Conservation (phyloP, 2,888 invertebrate genomes). For the Acronicta leporina region DNA sequence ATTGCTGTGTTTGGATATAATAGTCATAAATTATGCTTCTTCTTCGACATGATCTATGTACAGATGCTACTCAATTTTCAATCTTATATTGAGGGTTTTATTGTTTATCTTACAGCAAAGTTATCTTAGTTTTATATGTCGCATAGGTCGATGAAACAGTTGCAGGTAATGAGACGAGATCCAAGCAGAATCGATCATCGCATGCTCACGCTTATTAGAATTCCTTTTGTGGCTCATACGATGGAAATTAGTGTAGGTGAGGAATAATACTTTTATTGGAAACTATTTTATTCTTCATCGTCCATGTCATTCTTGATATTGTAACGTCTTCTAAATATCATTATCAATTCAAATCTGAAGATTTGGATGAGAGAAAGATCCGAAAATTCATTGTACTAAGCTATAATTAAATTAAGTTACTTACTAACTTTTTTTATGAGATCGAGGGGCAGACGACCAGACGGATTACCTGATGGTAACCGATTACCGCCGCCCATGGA, state of each 20-base stretch:
- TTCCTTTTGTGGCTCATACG: constrained; percentile 50
- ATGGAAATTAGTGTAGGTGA: constrained; percentile 49
- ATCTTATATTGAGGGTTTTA: background rate
- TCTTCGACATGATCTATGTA: constrained; percentile 22
- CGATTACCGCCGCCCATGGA: too few relatives aligned
- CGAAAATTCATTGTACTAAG: too few relatives aligned
- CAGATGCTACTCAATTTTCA: constrained; percentile 26
- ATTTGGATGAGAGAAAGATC: too few relatives aligned
- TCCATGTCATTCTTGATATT: background rate
- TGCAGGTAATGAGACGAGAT: constrained; percentile 69
- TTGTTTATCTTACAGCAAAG: background rate
- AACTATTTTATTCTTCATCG: constrained; percentile 19
- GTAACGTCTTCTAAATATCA: background rate
- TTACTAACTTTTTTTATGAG: too few relatives aligned
- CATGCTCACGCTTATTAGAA: constrained; percentile 64
- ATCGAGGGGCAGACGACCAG: too few relatives aligned
- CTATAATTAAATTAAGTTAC: too few relatives aligned
- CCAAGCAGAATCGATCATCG: constrained; percentile 67
- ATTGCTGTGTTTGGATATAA: constrained; percentile 71
- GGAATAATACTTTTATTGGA: constrained; percentile 29
- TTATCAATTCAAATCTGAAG: background rate
- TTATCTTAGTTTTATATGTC: constrained; percentile 51
- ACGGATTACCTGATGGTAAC: too few relatives aligned
- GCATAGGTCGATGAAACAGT: constrained; percentile 58
- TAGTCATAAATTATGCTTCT: constrained; percentile 72